Percentiles rank a stretch among this genome's conserved stretches.
Conservation (phyloP, 2,888 invertebrate genomes). For the Dichetophora obliterata region DNA sequence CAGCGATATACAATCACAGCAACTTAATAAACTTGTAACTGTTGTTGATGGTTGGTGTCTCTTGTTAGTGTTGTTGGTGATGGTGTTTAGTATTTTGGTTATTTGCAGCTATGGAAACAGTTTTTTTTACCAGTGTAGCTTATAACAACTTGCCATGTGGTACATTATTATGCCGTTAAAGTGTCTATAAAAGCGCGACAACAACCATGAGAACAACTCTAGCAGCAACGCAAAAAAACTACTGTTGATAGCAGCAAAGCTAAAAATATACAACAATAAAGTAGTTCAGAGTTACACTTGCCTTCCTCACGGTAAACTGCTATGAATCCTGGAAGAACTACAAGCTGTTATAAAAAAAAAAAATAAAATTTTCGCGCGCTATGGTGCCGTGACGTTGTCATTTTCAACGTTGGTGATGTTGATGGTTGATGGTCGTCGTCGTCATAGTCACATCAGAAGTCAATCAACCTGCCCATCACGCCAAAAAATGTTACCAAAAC, state of each 20-base stretch:
- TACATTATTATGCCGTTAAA: neutral
- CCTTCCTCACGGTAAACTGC: neutral
- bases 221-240: neutral
- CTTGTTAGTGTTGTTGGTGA: too few species aligned
- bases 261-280: neutral
- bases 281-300: neutral
- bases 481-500: neutral
- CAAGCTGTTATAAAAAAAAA: too few species aligned
- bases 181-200: neutral
- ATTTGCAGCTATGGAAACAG: too few species aligned
- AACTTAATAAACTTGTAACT: too few species aligned
- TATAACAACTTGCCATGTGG: neutral
- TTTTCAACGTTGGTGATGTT: neutral
- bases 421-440: neutral
- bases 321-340: too few species aligned
- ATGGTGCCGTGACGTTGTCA: neutral
- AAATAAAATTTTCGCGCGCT: neutral
- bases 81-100: too few species aligned
- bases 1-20: too few species aligned
- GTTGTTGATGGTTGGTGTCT: too few species aligned
- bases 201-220: neutral
- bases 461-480: conserved; percentile 23
- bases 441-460: conserved; percentile 12
- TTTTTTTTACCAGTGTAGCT: too few species aligned
- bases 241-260: neutral